A percentile compares a stretch with the other conserved stretches of the same genome.
phyloP scores from a whole-genome alignment of 2,113 vertebrate species.

The Ranitomeya variabilis region DNA sequence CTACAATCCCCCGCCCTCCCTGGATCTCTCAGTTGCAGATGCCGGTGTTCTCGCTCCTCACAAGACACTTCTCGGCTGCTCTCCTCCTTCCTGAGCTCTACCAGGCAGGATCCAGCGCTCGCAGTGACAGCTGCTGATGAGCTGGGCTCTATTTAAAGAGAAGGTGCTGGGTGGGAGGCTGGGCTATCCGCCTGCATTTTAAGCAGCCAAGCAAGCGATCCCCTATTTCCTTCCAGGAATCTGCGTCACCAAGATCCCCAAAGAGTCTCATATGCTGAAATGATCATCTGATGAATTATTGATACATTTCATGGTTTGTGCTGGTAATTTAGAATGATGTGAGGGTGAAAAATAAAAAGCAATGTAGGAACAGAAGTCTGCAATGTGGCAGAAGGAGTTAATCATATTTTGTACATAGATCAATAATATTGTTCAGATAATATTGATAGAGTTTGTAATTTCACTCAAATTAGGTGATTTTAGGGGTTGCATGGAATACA shows the following conservation, averaged over 20 bases:
- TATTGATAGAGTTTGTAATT: too few relatives aligned
- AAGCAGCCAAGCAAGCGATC: conserved; percentile 19
- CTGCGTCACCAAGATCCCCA: conserved; percentile 46
- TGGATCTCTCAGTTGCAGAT: neutral
- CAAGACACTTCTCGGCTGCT: neutral
- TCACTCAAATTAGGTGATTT: too few relatives aligned
- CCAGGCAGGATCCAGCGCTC: neutral
- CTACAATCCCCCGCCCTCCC: neutral
- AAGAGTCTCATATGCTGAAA: conserved; percentile 1
- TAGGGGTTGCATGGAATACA: too few relatives aligned
- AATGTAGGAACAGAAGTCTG: neutral
- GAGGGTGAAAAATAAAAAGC: neutral
- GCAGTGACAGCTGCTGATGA: conserved; percentile 16
- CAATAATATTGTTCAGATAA: too few relatives aligned
- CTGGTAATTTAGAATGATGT: neutral
- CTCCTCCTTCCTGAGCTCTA: too few relatives aligned
- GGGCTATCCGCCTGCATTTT: conserved; percentile 10
- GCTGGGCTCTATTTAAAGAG: conserved; percentile 37
- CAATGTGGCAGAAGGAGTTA: neutral
- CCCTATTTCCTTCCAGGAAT: conserved; percentile 40
- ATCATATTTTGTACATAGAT: neutral
- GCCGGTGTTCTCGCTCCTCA: neutral
- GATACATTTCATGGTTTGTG: neutral
- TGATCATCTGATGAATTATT: conserved; percentile 30
- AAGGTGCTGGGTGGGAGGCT: conserved; percentile 27